A percentile compares a stretch with the other conserved stretches of the same genome.
These are phyloP conservation scores for Sinopyrophorus schimmeli DNA, from an alignment of 2,888 invertebrate genomes.

Conservation along the genomic window DNA sequence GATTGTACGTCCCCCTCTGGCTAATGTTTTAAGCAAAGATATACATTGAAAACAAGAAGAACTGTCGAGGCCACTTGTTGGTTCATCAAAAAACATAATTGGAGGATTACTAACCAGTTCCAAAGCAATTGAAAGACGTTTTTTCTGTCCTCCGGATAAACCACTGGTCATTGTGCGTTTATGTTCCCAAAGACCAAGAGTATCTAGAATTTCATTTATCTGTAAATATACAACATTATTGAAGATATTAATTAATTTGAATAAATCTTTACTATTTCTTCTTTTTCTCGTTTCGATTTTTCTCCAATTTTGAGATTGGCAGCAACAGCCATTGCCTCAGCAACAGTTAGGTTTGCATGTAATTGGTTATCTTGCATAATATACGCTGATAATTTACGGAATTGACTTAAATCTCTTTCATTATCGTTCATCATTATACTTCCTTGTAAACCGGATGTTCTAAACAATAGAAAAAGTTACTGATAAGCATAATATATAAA, in stretches of 20 bases:
- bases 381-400: conserved; percentile 92
- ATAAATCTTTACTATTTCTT: conserved; percentile 87
- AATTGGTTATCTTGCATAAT: conserved; percentile 97
- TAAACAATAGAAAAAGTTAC: too few relatives aligned
- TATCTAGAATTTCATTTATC: conserved; percentile 92
- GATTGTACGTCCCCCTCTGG: conserved; percentile 88
- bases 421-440: conserved; percentile 84
- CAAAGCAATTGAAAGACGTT: conserved; percentile 90
- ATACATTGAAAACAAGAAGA: conserved; percentile 96
- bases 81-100: conserved; percentile 97
- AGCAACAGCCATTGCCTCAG: conserved; percentile 93
- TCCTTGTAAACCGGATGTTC: conserved; percentile 79
- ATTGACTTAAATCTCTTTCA: conserved; percentile 80
- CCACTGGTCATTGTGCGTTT: conserved; percentile 88
- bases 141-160: conserved; percentile 93
- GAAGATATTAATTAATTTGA: too few relatives aligned
- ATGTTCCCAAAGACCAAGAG: conserved; percentile 84
- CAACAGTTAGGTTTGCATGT: conserved; percentile 88
- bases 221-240: conserved; percentile 53
- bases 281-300: conserved; percentile 71
- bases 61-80: conserved; percentile 94
- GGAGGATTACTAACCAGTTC: conserved; percentile 96
- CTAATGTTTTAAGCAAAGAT: conserved; percentile 82
- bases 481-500: too few relatives aligned
- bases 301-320: conserved; percentile 86